Percentiles rank a stretch among this genome's conserved stretches.
phyloP scores from a whole-genome alignment of 2,113 vertebrate species.

The Enhydra lutris region DNA sequence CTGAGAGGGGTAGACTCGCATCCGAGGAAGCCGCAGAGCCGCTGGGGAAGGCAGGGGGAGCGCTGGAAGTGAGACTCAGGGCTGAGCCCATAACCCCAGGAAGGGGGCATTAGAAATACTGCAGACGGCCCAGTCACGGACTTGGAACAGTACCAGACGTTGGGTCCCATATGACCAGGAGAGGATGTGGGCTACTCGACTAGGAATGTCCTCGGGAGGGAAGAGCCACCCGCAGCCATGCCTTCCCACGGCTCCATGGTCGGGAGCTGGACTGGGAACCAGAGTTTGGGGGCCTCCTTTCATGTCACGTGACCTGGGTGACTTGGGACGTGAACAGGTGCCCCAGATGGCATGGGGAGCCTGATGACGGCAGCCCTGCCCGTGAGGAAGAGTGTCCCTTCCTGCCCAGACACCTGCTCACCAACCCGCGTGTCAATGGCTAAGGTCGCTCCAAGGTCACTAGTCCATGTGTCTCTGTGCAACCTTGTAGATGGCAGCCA shows the following conservation, averaged over 20 bases:
- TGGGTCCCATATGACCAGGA: not conserved
- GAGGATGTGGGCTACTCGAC: not conserved
- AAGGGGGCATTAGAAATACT: not conserved
- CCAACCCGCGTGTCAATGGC: no score
- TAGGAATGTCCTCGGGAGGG: not conserved
- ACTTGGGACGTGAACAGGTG: not conserved
- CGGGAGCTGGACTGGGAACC: not conserved
- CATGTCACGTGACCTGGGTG: not conserved
- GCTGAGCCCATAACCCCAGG: not conserved
- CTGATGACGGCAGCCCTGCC: not conserved
- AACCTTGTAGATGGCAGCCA: not conserved
- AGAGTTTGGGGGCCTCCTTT: not conserved
- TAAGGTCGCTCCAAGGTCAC: no score
- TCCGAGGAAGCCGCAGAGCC: not conserved
- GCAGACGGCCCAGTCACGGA: rapidly evolving
- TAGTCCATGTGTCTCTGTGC: not conserved
- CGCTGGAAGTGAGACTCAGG: not conserved
- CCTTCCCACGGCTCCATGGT: not conserved
- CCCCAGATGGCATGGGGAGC: not conserved
- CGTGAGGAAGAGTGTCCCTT: not conserved
- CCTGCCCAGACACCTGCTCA: not conserved
- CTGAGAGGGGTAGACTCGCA: not conserved
- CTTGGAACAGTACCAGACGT: rapidly evolving
- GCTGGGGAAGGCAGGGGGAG: not conserved
- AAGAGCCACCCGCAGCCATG: not conserved